Percentiles rank a stretch among this genome's conserved stretches.
Evolutionary conservation across 2,113 vertebrate species (phyloP).

Genomic region (Hyperopisus bebe): DNA sequence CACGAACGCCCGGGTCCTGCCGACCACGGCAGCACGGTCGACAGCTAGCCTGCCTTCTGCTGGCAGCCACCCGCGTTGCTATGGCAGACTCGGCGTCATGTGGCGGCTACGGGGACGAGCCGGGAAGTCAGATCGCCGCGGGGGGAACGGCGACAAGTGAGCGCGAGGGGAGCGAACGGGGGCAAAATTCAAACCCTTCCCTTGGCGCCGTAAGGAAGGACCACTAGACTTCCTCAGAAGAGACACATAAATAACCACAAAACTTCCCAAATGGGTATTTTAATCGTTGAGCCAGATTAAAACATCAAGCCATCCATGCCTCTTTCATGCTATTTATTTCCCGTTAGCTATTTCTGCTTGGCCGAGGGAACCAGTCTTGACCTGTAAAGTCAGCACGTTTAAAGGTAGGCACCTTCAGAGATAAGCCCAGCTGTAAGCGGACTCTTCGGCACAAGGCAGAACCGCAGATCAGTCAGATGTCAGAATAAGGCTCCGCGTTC

Average conservation of each 20-base stretch:
- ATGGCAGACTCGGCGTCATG: background rate
- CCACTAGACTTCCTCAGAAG: background rate
- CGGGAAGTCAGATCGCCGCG: background rate
- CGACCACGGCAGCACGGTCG: background rate
- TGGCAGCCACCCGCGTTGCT: background rate
- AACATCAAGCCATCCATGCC: background rate
- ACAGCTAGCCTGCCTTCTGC: background rate
- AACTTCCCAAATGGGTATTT: background rate
- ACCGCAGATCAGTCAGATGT: background rate
- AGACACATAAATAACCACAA: background rate
- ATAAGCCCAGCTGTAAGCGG: background rate
- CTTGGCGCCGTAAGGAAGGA: background rate
- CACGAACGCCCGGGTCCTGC: background rate
- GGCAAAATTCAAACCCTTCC: background rate
- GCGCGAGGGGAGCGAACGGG: background rate
- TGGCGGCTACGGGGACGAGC: background rate
- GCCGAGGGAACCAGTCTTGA: background rate
- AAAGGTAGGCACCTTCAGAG: background rate
- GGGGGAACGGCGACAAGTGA: background rate
- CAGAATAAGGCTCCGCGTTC: background rate
- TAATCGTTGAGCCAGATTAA: conserved; percentile 12
- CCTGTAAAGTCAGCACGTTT: background rate
- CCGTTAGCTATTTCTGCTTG: background rate
- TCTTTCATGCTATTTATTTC: background rate
- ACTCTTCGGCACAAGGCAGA: background rate